Evolutionary conservation across 1,140 invertebrate genomes (phyloP).

Genomic region (Zeugodacus cucurbitae): DNA sequence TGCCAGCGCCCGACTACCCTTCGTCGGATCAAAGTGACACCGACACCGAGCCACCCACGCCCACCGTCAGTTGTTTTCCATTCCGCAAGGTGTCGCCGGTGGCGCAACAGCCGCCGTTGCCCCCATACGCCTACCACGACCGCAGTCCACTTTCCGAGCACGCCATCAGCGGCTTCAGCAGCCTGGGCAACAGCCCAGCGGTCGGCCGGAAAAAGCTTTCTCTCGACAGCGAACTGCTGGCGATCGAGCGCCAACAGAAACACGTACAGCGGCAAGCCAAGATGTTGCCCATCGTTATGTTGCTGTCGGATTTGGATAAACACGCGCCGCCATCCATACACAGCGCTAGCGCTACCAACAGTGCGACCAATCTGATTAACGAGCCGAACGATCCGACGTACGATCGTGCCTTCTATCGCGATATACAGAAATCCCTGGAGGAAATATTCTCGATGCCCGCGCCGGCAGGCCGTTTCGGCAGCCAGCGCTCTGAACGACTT

Average conservation of each 20-base stretch:
- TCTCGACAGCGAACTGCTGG: conserved; percentile 52
- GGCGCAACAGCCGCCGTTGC: neutral
- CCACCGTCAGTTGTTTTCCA: conserved; percentile 55
- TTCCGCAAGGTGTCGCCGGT: conserved; percentile 48
- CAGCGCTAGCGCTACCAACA: neutral
- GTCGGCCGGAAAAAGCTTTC: conserved; percentile 60
- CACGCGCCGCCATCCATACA: neutral
- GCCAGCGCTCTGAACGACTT: conserved; percentile 49
- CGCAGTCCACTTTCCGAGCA: conserved; percentile 42
- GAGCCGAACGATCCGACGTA: conserved; percentile 60
- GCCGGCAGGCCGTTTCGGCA: conserved; percentile 40
- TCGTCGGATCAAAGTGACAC: conserved; percentile 44
- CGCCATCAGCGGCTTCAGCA: conserved; percentile 47
- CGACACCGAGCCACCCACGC: conserved; percentile 52
- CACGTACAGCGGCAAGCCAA: conserved; percentile 36
- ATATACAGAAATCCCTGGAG: conserved; percentile 49
- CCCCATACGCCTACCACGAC: conserved; percentile 5
- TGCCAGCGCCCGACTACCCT: neutral
- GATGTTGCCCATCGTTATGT: conserved; percentile 21
- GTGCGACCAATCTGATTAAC: conserved; percentile 7
- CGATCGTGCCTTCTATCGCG: conserved; percentile 60
- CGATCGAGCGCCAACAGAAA: neutral
- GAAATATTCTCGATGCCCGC: conserved; percentile 47
- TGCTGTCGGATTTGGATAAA: conserved; percentile 20
- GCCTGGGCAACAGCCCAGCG: conserved; percentile 60